Evolutionary conservation across 2,888 invertebrate genomes (phyloP), one percentile per base, ranked within the genome.

Genomic region (Xestia rhomboidea): DNA sequence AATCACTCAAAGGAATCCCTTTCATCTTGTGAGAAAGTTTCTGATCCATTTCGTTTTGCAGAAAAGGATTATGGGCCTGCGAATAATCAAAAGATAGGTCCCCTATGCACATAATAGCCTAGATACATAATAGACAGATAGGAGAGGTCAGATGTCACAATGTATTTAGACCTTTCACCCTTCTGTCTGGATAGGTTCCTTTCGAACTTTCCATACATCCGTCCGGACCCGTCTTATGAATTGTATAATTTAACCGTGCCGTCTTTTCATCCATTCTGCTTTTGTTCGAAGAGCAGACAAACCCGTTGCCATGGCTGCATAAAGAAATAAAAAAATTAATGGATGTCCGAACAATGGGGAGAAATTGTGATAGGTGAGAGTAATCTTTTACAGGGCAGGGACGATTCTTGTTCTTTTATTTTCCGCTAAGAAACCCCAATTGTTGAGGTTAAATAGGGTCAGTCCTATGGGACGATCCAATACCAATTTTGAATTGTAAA

Each of bases 331-430:
- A 82, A 78, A 93, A 93, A 92, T 95, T 96, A 96, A 96, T 96
- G 95, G 94, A 92, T 92, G 93, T 93, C 93, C 92, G 91, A 92
- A 96, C 96, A 96, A 96, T 95, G 89, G 88, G 91, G 93, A 94
- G 96, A 96, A 96, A 96, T 96, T 95, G 95, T 96, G 95, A 96
- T 96, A 96, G 96, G 96, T 94, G 96, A 95, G 96, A 95, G 95
- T 94, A 94, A 95, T 95, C 95, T 96, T 94, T 93, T 87, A 92
- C 92, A 41, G 91, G 91, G 91, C 93, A 91, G 91, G 90, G 93
- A 93, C 93, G 90, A 93, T 94, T 92, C 93, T 91, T 90, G 93
- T 92, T 92, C 93, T 93, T 94, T 94, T 95, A 92, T 93, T 92
- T 93, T 92, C 89, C 89, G 86, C 85, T 87, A 89, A 92, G 90